Conservation (phyloP, 2,113 vertebrate genomes). For the Lanius collurio region DNA sequence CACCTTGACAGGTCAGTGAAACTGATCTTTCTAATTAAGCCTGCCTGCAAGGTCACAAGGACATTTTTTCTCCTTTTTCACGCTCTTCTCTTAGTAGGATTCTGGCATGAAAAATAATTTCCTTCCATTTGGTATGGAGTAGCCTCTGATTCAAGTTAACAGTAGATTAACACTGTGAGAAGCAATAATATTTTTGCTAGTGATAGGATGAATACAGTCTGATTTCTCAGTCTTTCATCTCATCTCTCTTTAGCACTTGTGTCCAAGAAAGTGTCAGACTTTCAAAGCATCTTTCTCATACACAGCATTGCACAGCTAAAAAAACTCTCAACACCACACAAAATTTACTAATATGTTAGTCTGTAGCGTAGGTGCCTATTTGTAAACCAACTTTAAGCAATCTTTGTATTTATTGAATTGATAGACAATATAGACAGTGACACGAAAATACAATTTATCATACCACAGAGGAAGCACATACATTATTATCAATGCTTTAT, state of each 20-base stretch:
- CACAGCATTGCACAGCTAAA: not conserved
- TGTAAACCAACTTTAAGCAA: not conserved
- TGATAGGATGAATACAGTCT: not conserved
- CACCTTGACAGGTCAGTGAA: not conserved
- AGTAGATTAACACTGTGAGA: not conserved
- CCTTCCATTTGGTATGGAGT: not conserved
- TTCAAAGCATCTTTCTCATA: not conserved
- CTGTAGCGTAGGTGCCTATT: accelerated
- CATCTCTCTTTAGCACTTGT: not conserved
- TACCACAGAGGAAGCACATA: not conserved
- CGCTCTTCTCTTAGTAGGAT: not conserved
- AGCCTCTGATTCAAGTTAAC: not conserved
- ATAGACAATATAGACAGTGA: not conserved
- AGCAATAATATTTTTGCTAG: not conserved
- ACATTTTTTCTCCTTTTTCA: not conserved
- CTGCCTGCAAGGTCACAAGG: not conserved
- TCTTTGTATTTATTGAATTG: not conserved
- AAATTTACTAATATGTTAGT: not conserved
- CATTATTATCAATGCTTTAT: not conserved
- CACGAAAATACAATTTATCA: not conserved
- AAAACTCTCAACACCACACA: not conserved
- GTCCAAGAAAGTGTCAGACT: not conserved
- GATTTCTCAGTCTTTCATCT: not conserved
- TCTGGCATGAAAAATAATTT: not conserved
- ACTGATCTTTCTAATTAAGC: not conserved